phyloP scores from a whole-genome alignment of 2,888 invertebrate species.

The Thecophora atra region DNA sequence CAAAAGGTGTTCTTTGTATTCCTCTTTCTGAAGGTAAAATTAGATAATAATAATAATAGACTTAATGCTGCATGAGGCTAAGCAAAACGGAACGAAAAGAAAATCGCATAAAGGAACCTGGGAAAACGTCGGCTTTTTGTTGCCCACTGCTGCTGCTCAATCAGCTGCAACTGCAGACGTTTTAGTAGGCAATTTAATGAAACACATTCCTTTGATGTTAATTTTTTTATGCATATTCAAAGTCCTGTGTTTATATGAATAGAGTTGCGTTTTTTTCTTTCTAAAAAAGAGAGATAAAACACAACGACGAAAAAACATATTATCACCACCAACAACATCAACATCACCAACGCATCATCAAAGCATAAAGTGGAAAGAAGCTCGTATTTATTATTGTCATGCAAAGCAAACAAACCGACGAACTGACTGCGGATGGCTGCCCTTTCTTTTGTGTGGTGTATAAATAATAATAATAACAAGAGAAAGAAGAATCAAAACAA shows the following conservation, averaged over 20 bases:
- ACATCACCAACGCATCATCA: neutral
- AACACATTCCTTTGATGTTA: neutral
- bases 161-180: too few relatives aligned
- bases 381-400: slow-evolving; percentile 2
- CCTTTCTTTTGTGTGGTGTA: neutral
- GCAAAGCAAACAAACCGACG: slow-evolving; percentile 22
- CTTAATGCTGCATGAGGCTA: too few relatives aligned
- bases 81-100: too few relatives aligned
- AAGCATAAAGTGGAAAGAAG: slow-evolving; percentile 26
- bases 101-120: too few relatives aligned
- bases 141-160: too few relatives aligned
- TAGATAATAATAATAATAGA: too few relatives aligned
- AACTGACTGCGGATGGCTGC: neutral
- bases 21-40: too few relatives aligned
- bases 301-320: neutral
- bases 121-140: too few relatives aligned
- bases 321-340: neutral
- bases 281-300: neutral
- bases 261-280: too few relatives aligned
- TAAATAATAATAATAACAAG: slow-evolving; percentile 12
- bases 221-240: neutral
- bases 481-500: neutral
- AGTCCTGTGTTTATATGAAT: neutral
- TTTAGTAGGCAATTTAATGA: neutral
- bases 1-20: too few relatives aligned